Evolutionary conservation across 2,113 vertebrate genomes (phyloP).

Genomic region (Setophaga coronata): DNA sequence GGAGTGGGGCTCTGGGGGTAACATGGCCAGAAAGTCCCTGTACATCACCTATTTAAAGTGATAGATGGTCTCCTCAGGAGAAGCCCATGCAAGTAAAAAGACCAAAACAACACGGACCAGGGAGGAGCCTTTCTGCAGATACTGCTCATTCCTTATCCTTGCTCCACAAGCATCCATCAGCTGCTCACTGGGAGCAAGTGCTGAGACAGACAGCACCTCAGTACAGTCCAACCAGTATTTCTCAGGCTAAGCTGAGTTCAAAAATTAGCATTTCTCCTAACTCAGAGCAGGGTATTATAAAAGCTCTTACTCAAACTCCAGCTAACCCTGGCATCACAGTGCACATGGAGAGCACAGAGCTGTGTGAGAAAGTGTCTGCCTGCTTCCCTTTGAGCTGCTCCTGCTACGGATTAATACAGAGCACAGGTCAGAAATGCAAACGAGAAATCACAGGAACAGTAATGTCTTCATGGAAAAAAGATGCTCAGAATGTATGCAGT

Average conservation of each 20-base stretch:
- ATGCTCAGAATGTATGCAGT: neutral
- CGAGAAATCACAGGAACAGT: neutral
- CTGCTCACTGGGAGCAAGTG: neutral
- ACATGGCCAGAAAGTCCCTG: neutral
- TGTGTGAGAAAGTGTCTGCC: neutral
- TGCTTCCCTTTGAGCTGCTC: neutral
- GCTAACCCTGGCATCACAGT: fast-evolving
- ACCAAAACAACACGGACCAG: fast-evolving
- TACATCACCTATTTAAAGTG: neutral
- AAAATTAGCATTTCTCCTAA: neutral
- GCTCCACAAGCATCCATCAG: neutral
- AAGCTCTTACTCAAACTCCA: neutral
- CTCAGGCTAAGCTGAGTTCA: neutral
- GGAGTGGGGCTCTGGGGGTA: neutral
- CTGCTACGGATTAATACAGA: fast-evolving
- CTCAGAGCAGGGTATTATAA: neutral
- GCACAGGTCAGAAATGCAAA: neutral
- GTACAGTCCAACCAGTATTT: neutral
- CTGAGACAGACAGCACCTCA: neutral
- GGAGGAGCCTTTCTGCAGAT: neutral
- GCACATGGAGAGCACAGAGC: fast-evolving
- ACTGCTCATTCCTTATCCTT: neutral
- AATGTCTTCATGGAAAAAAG: neutral
- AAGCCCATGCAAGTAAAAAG: neutral
- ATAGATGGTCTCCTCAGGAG: neutral